Percentiles rank a stretch among this genome's conserved stretches.
These are phyloP conservation scores for Megaceryle torquata DNA, from an alignment of 2,113 vertebrate species.

Conservation along the genomic window DNA sequence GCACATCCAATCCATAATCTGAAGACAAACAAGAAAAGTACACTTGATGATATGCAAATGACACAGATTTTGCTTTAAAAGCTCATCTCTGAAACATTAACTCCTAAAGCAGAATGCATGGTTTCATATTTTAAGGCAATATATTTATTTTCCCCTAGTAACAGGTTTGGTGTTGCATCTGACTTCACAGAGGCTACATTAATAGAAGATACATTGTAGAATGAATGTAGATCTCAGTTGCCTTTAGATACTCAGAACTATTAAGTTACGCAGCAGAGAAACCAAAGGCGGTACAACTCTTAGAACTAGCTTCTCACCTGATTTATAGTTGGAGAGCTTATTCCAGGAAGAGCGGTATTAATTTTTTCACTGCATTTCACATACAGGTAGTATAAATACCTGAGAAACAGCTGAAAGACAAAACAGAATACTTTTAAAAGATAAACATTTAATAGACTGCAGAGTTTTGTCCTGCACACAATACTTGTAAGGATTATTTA, in stretches of 20 bases:
- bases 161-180: background rate
- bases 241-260: background rate
- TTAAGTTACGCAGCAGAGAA: background rate
- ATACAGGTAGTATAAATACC: constrained; percentile 90
- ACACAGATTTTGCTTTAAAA: background rate
- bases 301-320: constrained; percentile 76
- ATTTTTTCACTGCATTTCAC: constrained; percentile 81
- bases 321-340: constrained; percentile 76
- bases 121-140: background rate
- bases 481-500: background rate
- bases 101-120: background rate
- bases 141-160: background rate
- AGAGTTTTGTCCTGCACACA: background rate
- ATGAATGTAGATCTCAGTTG: background rate
- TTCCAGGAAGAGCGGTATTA: constrained; percentile 68
- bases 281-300: background rate
- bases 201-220: background rate
- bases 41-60: background rate
- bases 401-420: constrained; percentile 83
- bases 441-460: background rate
- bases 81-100: background rate
- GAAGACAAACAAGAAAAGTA: background rate
- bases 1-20: constrained; percentile 97
- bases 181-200: background rate
- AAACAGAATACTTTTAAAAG: background rate